Base-by-base conservation (phyloP, 2,888 invertebrate species). In the Syritta pipiens region DNA sequence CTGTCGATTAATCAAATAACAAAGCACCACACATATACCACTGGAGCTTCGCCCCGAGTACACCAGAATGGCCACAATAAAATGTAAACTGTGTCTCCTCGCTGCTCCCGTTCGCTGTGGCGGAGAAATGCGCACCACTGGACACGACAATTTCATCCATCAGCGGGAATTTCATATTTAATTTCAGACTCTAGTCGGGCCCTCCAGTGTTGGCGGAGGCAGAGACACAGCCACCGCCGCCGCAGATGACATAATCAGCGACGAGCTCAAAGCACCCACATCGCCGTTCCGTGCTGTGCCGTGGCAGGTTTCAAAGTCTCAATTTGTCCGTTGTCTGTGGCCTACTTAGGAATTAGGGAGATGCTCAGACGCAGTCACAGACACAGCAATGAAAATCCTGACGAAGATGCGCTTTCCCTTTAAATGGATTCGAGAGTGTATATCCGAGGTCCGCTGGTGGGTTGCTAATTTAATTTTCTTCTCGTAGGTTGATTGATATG, bases 161-260 rank as follows among this genome's bases (percentile, higher is more conserved):
- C 68, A 75, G 26, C 10, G 40, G 55, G 75, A 55, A 68, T 68
- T 68, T 69, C 57, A 62, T 69, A 62, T 76, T 63, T 63, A 76
- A 76, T 76, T 76, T 69, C 57, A 69, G 69, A 57, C 55, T 69
- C 69, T 35, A 65, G 49, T 69, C 69, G 55, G 55, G 75, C 46
- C 32, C 46, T 26, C 28, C 28, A 44, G 42, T 35, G 14, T 17
- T 20, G 19, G 20, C 22, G n/a, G 22, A 35, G 48, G 37, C 37
- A 9, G 14, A 17, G 37, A 17, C 37, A 37, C 17, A 9, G 37
- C 37, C 17, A 14, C 37, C 37, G 17, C 7, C 14, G 14, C 37
- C 24, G 14, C 26, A 26, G 49, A 49, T 49, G 49, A 49, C 49
- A 49, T 49, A 49, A 49, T n/a, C 28, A 26, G 28, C 28, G 30